Evolutionary conservation across 2,113 vertebrate species (phyloP), one percentile per base, ranked within the genome.

Genomic region (Boleophthalmus pectinirostris): DNA sequence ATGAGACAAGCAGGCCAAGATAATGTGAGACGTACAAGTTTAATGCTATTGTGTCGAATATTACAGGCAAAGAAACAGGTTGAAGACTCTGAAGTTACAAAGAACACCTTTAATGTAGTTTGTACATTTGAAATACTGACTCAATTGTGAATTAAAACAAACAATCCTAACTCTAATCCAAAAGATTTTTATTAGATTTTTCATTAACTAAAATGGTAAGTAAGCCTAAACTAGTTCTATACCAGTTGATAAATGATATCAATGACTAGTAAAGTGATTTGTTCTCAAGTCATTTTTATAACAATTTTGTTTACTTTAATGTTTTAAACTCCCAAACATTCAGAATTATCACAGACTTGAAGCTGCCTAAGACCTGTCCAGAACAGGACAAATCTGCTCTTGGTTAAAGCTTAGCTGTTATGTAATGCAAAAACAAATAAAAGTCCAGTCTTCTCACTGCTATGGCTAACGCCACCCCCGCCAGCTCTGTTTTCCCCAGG

Each of bases 401-500:
- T 38, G 3, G 61, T 64, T 38, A 64, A 64, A 20, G 20, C n/a
- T n/a, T 64, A 3, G 35, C 25, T 45, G 66, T 1, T 8, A 69
- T 10, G 20, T 54, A 74, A 53, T 67, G 13, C 18, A 70, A 70
- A 33, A 47, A 56, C 23, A 68, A 47, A 14, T 18, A 46, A n/a
- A 0, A 64, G 12, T 16, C 6, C 33, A 54, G 38, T 91, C 94
- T 0, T 91, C 51, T 54, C 51, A 97, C 95, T 0, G 95, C 94
- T 16, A 94, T 94, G 0, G 95, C 96, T 13, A 97, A 90, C 0
- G 90, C 94, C 72, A 96, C 95, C 0, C 93, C 92, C 0, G 94
- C 95, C 81, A 97, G 84, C 74, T 98, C 94, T 0, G 92, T 90
- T 73, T 95, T 96, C 53, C 95, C 96, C 89, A 98, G 82, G 86